Evolutionary conservation across 1,140 invertebrate genomes (phyloP).

Genomic region (Probaryconus sp.): DNA sequence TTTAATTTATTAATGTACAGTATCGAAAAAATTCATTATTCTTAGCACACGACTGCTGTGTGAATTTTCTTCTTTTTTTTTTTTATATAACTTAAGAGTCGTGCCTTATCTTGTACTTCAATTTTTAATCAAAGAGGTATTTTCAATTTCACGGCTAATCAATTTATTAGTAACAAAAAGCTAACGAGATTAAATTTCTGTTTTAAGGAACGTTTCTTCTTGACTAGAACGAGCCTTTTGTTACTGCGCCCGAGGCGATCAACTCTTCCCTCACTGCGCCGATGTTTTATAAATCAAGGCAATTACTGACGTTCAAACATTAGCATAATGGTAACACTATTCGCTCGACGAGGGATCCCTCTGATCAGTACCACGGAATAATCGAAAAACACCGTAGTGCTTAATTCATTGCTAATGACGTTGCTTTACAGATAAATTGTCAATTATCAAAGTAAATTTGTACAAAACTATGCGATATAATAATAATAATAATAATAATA

Average conservation of each 20-base stretch:
- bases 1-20: too few relatives aligned
- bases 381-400: slow-evolving; percentile 2
- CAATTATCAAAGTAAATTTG: slow-evolving; percentile 1
- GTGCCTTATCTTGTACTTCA: too few relatives aligned
- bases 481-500: too few relatives aligned
- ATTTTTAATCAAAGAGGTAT: slow-evolving; percentile 15
- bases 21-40: too few relatives aligned
- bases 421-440: not conserved
- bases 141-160: slow-evolving; percentile 42
- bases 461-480: slow-evolving; percentile 4
- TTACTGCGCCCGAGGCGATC: slow-evolving; percentile 32
- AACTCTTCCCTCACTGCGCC: slow-evolving; percentile 11
- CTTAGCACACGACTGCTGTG: too few relatives aligned
- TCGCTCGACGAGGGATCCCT: slow-evolving; percentile 3
- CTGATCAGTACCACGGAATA: slow-evolving; percentile 9
- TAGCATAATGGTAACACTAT: slow-evolving; percentile 40
- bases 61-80: too few relatives aligned
- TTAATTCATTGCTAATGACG: slow-evolving; percentile 19
- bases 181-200: slow-evolving; percentile 40
- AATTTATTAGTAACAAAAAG: slow-evolving; percentile 4
- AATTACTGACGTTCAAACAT: slow-evolving; percentile 57
- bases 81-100: too few relatives aligned
- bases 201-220: slow-evolving; percentile 24
- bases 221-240: slow-evolving; percentile 29
- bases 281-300: slow-evolving; percentile 54